phyloP scores from a whole-genome alignment of 2,113 vertebrate species.

The Periophthalmus modestus region DNA sequence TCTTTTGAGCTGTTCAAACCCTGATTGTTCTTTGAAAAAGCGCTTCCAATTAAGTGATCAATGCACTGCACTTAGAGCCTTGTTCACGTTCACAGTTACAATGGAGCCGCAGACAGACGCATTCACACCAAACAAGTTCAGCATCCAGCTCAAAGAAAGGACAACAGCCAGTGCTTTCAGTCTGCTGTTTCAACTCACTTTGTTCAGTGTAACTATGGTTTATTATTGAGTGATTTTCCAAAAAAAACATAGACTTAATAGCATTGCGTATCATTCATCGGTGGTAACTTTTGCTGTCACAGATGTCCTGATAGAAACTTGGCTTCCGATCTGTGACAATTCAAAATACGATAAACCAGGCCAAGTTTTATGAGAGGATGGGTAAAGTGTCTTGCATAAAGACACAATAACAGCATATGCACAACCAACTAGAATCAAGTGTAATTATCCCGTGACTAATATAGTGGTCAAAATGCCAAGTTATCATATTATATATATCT shows the following conservation, averaged over 20 bases:
- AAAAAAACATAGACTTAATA: background rate
- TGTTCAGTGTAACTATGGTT: background rate
- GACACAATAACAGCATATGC: no score
- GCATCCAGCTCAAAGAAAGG: background rate
- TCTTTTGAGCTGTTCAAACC: background rate
- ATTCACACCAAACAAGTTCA: background rate
- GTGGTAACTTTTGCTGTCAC: no score
- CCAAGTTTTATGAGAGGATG: no score
- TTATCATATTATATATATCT: no score
- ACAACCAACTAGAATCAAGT: no score
- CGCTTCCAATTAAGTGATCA: conserved; percentile 4
- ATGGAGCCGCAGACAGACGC: background rate
- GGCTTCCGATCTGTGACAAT: no score
- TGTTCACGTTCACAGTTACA: background rate
- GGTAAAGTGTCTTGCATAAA: no score
- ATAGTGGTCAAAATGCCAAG: no score
- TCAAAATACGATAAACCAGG: no score
- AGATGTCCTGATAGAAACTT: no score
- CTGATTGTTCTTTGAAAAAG: background rate
- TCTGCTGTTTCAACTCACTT: background rate
- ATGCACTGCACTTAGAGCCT: background rate
- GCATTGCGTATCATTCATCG: no score
- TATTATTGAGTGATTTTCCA: background rate
- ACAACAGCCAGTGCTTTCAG: background rate
- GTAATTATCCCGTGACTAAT: no score